Conservation (phyloP, 1,140 invertebrate genomes). For the Drosophila tani region DNA sequence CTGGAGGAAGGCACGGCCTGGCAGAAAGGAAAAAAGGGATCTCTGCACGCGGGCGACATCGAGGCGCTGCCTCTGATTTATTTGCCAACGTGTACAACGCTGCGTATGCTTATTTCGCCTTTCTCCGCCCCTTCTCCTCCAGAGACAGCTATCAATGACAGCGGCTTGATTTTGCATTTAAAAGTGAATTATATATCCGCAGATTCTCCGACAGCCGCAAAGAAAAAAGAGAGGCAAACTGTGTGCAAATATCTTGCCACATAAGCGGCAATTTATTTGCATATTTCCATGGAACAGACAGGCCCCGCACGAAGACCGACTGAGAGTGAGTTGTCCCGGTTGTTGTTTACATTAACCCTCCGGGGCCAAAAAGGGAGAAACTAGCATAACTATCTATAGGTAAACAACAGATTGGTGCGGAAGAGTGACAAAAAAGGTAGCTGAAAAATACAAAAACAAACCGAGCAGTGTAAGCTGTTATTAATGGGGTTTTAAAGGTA, state of each 20-base stretch:
- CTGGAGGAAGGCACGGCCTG: not conserved
- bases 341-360: conserved; percentile 46
- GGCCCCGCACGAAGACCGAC: not conserved
- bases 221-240: conserved; percentile 15
- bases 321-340: conserved; percentile 27
- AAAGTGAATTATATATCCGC: conserved; percentile 73
- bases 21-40: conserved; percentile 19
- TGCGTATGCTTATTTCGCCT: conserved; percentile 67
- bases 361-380: not conserved
- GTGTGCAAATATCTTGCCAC: conserved; percentile 34
- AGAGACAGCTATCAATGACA: conserved; percentile 71
- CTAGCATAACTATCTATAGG: conserved; percentile 18
- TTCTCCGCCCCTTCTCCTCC: not conserved
- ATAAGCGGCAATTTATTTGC: conserved; percentile 62
- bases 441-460: not conserved
- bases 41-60: conserved; percentile 51
- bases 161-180: conserved; percentile 76
- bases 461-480: not conserved
- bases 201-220: conserved; percentile 11
- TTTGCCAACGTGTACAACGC: conserved; percentile 70
- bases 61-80: conserved; percentile 72
- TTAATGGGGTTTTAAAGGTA: not conserved
- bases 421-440: not conserved
- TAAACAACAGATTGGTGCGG: conserved; percentile 17
- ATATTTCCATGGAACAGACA: conserved; percentile 51